Base-by-base conservation (phyloP, 2,797 vertebrate species). In the Phoeniculus purpureus region DNA sequence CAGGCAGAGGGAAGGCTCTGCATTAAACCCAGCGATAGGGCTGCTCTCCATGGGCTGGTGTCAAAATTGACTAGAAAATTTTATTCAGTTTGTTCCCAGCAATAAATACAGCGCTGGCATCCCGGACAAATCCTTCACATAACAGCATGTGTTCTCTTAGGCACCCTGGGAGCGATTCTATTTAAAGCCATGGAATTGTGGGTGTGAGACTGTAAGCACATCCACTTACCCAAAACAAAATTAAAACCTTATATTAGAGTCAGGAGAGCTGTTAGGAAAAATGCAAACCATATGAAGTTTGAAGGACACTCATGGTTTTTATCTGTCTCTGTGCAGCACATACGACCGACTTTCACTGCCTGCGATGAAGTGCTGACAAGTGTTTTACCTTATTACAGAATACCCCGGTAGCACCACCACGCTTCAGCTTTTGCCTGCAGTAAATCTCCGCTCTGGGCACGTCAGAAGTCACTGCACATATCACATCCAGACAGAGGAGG, bases 341-440 rank as follows among this genome's bases (percentile, higher is more conserved):
- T 85, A 95, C 93, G 94, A 94, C 55, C 85, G 74, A 85, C 89
- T 95, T 96, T 89, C 80, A 83, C 64, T 94, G 91, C 74, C 81
- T 67, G 78, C 81, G 27, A 93, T 90, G 89, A 92, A 89, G 94
- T 84, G 86, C 70, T 91, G 91, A 94, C 96, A 96, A 96, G 90
- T 87, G 93, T 94, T 95, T 95, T 94, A 96, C 94, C 93, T 95
- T 96, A 95, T 94, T 95, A 96, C 92, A 94, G 95, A 96, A 94
- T 92, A 94, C 94, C 81, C 90, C 94, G 85, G 95, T 87, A 96
- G 95, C 96, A 96, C 92, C 94, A 95, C 90, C 90, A 89, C 94
- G 94, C 94, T 96, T 80, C 79, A 87, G 4, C 79, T 92, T 93
- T 93, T 75, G 67, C 95, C 91, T 43, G 92, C 90, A 94, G 94